Percentiles rank a stretch among this genome's conserved stretches.
Conservation (phyloP, 2,888 invertebrate species). For the Lottia scabra region DNA sequence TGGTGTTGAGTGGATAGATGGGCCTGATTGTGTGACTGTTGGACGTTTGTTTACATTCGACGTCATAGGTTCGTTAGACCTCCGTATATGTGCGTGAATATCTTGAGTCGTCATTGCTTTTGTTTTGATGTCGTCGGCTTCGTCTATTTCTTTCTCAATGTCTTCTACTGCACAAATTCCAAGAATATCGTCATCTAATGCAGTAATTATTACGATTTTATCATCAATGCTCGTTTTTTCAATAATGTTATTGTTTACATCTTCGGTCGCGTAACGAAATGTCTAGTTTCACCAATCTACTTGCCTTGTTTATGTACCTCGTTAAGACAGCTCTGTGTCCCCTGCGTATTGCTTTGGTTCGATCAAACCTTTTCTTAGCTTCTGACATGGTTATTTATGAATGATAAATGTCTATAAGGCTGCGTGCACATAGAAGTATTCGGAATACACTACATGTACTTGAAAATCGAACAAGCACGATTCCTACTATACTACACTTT, state of each 20-base stretch:
- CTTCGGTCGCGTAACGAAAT: not conserved
- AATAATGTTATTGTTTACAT: no score
- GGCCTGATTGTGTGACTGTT: not conserved
- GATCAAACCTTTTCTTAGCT: not conserved
- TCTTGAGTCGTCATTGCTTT: no score
- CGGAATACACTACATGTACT: no score
- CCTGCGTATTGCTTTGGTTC: not conserved
- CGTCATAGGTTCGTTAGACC: not conserved
- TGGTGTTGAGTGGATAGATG: not conserved
- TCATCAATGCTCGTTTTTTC: no score
- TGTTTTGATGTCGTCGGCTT: no score
- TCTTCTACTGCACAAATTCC: not conserved
- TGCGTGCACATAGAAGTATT: no score
- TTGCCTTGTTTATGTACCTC: not conserved
- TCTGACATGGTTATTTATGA: not conserved
- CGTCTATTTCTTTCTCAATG: not conserved
- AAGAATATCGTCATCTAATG: not conserved
- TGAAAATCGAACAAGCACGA: no score
- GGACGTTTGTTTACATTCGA: not conserved
- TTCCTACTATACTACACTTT: no score
- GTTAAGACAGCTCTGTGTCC: not conserved
- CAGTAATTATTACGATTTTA: no score
- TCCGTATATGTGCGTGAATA: not conserved
- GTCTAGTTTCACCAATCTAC: not conserved
- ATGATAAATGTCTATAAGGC: no score